Conservation (phyloP, 2,888 invertebrate species). For the Aporophyla nigra region DNA sequence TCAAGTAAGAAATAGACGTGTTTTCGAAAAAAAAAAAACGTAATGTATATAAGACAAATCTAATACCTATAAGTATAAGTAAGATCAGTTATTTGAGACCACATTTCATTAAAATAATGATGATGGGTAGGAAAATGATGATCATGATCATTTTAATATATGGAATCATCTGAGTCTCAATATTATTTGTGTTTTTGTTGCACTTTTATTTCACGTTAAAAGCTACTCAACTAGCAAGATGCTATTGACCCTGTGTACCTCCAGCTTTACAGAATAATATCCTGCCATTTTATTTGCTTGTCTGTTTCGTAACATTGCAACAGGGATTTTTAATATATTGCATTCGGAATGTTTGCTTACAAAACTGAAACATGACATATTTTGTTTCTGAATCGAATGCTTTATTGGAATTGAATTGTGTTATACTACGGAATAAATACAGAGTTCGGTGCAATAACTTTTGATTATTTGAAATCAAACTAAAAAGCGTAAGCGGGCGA, state of each 20-base stretch:
- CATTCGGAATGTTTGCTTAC: constrained; percentile 8
- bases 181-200: neutral
- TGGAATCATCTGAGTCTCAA: neutral
- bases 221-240: neutral
- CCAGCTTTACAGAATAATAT: neutral
- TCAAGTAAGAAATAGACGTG: too few relatives aligned
- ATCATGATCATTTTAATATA: too few relatives aligned
- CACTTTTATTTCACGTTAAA: constrained; percentile 3
- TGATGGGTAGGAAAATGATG: too few relatives aligned
- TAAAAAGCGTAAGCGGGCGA: too few relatives aligned
- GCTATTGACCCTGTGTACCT: neutral
- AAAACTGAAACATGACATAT: neutral
- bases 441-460: neutral
- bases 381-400: neutral
- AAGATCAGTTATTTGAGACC: neutral
- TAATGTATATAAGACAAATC: neutral
- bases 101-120: neutral
- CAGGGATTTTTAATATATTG: constrained; percentile 10
- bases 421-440: too few relatives aligned
- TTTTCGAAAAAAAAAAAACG: too few relatives aligned
- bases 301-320: constrained; percentile 6
- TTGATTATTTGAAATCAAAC: too few relatives aligned
- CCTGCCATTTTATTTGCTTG: constrained; percentile 16
- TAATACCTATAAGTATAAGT: neutral
- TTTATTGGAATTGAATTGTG: neutral